Percentiles rank a stretch among this genome's conserved stretches.
phyloP scores from a whole-genome alignment of 2,888 invertebrate species.

The Auanema freiburgensis region DNA sequence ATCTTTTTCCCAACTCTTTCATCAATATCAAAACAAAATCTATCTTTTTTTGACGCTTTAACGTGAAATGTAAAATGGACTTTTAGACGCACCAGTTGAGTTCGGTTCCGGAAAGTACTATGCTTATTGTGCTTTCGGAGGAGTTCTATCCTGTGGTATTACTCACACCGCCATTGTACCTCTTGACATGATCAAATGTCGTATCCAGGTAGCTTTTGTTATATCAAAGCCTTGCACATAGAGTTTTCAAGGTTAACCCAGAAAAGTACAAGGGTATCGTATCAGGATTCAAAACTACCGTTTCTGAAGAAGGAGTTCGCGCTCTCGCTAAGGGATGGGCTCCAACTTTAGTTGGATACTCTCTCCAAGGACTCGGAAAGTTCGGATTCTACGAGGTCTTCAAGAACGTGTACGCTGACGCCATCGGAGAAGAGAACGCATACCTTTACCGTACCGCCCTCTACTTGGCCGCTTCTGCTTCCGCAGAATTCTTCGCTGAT shows the following conservation, averaged over 20 bases:
- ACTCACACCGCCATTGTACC: conserved; percentile 88
- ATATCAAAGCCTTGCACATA: background rate
- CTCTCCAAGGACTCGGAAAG: conserved; percentile 84
- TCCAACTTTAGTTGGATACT: conserved; percentile 94
- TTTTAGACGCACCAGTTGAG: no score
- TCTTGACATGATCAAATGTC: conserved; percentile 90
- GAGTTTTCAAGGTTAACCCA: conserved; percentile 74
- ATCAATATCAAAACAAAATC: no score
- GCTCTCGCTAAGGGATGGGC: conserved; percentile 94
- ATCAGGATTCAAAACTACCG: conserved; percentile 78
- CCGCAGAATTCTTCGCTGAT: conserved; percentile 98
- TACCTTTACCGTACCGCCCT: conserved; percentile 85
- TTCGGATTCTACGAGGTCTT: conserved; percentile 97
- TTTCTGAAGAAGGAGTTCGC: conserved; percentile 81
- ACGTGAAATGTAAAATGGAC: no score
- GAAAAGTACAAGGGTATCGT: conserved; percentile 86
- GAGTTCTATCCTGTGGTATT: conserved; percentile 80
- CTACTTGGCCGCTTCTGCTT: conserved; percentile 89
- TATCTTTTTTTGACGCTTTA: no score
- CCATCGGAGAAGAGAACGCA: conserved; percentile 84
- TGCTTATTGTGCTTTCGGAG: conserved; percentile 88
- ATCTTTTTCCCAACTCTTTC: no score
- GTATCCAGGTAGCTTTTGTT: conserved; percentile 74
- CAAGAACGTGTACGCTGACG: conserved; percentile 81
- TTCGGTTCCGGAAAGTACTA: conserved; percentile 89